Evolutionary conservation across 2,888 invertebrate species (phyloP).

Genomic region (Cylindroiulus punctatus): DNA sequence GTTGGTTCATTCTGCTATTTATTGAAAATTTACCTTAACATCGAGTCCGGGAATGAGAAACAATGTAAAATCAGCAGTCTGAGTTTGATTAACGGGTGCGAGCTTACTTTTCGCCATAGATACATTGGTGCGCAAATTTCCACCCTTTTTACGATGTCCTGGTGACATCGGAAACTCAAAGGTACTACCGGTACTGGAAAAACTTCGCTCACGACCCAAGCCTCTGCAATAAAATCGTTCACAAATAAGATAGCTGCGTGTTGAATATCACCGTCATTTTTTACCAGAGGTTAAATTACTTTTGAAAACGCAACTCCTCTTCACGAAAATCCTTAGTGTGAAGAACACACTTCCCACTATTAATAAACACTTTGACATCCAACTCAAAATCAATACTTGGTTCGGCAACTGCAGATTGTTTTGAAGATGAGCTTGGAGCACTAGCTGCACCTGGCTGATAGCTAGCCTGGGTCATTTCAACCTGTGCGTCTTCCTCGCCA

Average conservation of each 20-base stretch:
- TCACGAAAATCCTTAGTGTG: conserved; percentile 84
- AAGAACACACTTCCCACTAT: conserved; percentile 95
- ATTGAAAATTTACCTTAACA: conserved; percentile 75
- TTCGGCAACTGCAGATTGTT: conserved; percentile 68
- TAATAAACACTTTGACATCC: conserved; percentile 95
- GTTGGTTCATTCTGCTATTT: neutral
- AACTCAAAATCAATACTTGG: conserved; percentile 95
- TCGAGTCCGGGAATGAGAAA: conserved; percentile 92
- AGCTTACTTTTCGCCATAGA: conserved; percentile 60
- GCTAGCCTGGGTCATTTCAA: neutral
- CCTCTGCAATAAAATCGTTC: conserved; percentile 54
- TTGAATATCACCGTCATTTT: neutral
- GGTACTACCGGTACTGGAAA: conserved; percentile 71
- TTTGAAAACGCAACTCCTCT: conserved; percentile 71
- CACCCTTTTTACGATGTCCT: conserved; percentile 69
- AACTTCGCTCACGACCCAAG: conserved; percentile 72
- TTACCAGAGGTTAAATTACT: conserved; percentile 56
- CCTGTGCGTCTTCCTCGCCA: conserved; percentile 49
- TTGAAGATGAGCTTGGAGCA: conserved; percentile 53
- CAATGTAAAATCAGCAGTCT: conserved; percentile 75
- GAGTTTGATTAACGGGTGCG: conserved; percentile 59
- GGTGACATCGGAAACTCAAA: conserved; percentile 70
- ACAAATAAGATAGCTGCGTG: neutral
- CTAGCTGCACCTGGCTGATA: neutral
- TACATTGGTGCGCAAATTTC: conserved; percentile 58